Evolutionary conservation across 2,888 invertebrate genomes (phyloP).

Genomic region (Trissonchulus sp.): DNA sequence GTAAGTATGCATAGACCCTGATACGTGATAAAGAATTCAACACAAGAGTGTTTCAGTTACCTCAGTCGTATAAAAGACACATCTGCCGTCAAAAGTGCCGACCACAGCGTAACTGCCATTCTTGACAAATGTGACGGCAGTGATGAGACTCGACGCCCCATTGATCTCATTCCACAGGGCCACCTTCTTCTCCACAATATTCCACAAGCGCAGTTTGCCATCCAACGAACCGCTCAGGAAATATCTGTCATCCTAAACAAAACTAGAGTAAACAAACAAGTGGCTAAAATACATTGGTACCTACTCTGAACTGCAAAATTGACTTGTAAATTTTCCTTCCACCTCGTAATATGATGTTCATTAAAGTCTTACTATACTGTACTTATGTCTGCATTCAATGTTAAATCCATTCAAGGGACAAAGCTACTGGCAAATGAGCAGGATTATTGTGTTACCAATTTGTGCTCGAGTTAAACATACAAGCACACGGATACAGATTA

Average conservation of each 20-base stretch:
- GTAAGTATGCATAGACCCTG: too few relatives aligned
- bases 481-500: too few relatives aligned
- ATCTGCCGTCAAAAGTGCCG: conserved; percentile 94
- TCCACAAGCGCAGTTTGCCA: conserved; percentile 96
- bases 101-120: conserved; percentile 97
- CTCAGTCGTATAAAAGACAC: conserved; percentile 95
- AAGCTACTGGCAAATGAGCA: too few relatives aligned
- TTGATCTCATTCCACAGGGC: conserved; percentile 92
- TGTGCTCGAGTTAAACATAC: too few relatives aligned
- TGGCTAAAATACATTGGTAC: not conserved
- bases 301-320: not conserved
- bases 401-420: too few relatives aligned
- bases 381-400: too few relatives aligned
- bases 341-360: too few relatives aligned
- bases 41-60: too few relatives aligned
- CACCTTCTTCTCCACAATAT: conserved; percentile 97
- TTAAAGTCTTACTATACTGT: too few relatives aligned
- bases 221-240: conserved; percentile 95
- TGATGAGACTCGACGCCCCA: conserved; percentile 58
- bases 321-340: not conserved
- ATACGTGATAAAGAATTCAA: too few relatives aligned
- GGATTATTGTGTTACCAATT: too few relatives aligned
- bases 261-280: conserved; percentile 2
- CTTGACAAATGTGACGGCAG: conserved; percentile 49
- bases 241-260: conserved; percentile 63